These are phyloP conservation scores for Cinara cedri DNA, from an alignment of 2,888 invertebrate genomes.

Conservation along the genomic window DNA sequence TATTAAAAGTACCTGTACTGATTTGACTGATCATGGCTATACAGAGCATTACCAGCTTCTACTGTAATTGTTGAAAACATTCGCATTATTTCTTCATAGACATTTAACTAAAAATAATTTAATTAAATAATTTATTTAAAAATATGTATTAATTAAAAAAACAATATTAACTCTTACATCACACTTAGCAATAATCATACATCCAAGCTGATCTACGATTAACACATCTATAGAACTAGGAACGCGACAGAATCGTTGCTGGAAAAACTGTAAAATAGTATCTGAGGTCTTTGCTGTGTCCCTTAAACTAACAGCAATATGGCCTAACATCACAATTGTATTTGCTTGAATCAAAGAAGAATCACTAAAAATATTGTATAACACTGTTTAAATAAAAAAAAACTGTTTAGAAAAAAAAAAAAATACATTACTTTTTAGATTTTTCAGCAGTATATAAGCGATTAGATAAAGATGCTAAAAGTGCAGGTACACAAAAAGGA, in stretches of 20 bases:
- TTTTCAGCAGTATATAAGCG: slow-evolving; percentile 92
- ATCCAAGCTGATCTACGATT: slow-evolving; percentile 96
- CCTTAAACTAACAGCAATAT: slow-evolving; percentile 92
- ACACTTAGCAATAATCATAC: slow-evolving; percentile 95
- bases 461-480: slow-evolving; percentile 95
- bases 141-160: not conserved
- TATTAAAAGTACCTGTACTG: slow-evolving; percentile 71
- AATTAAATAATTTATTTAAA: not conserved
- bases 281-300: slow-evolving; percentile 93
- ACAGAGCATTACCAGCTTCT: slow-evolving; percentile 83
- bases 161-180: slow-evolving; percentile 65
- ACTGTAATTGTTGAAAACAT: slow-evolving; percentile 97
- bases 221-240: slow-evolving; percentile 88
- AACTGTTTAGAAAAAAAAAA: not conserved
- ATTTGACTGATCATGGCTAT: slow-evolving; percentile 70
- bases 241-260: slow-evolving; percentile 90
- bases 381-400: not conserved
- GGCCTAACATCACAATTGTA: slow-evolving; percentile 96
- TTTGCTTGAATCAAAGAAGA: slow-evolving; percentile 93
- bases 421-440: slow-evolving; percentile 72
- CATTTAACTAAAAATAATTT: slow-evolving; percentile 64
- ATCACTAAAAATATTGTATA: slow-evolving; percentile 70
- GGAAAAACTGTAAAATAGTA: slow-evolving; percentile 94
- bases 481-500: slow-evolving; percentile 90
- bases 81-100: slow-evolving; percentile 95